Percentiles rank a stretch among this genome's conserved stretches.
These are phyloP conservation scores for Pseudomyrmex sp. DNA, from an alignment of 1,140 invertebrate genomes.

Conservation along the genomic window DNA sequence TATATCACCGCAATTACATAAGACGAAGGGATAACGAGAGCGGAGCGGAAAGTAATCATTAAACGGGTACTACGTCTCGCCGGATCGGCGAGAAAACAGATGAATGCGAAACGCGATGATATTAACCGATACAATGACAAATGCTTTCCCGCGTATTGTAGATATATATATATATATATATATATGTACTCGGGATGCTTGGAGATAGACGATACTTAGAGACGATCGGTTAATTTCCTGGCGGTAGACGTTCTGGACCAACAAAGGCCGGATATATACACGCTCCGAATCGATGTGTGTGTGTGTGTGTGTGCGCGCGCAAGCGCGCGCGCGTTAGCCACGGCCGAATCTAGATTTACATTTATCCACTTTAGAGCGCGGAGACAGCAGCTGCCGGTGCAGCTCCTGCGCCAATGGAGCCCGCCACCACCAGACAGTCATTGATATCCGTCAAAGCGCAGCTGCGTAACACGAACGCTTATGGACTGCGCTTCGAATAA, in stretches of 20 bases:
- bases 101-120: background rate
- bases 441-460: conserved; percentile 65
- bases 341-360: conserved; percentile 60
- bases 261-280: conserved; percentile 6
- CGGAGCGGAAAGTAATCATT: conserved; percentile 43
- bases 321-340: background rate
- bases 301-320: too few species aligned
- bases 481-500: conserved; percentile 56
- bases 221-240: conserved; percentile 33
- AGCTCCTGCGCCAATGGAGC: conserved; percentile 50
- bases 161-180: background rate
- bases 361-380: conserved; percentile 40
- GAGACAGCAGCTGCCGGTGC: conserved; percentile 23
- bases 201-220: background rate
- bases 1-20: conserved; percentile 14
- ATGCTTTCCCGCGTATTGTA: conserved; percentile 1
- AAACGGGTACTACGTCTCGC: background rate
- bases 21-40: background rate
- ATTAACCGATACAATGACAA: background rate
- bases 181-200: background rate
- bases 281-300: background rate
- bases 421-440: conserved; percentile 60
- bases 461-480: conserved; percentile 44
- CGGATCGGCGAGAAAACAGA: conserved; percentile 17
- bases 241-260: background rate